These are phyloP conservation scores for Chrysemys picta DNA, from an alignment of 2,113 vertebrate genomes.

Conservation along the genomic window DNA sequence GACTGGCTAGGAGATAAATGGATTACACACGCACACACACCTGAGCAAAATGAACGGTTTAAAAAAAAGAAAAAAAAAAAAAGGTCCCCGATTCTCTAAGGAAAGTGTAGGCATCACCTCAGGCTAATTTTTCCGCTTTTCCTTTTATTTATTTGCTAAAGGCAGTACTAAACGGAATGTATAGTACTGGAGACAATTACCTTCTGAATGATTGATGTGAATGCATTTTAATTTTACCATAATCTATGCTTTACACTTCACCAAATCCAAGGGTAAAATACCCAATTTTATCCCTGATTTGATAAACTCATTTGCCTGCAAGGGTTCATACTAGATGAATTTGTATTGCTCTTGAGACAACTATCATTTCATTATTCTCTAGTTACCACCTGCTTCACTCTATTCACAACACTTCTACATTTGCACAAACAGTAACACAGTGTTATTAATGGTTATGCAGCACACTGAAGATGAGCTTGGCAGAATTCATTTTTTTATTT, in stretches of 20 bases:
- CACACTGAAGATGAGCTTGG: neutral
- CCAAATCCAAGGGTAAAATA: conserved; percentile 1
- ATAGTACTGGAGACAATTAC: neutral
- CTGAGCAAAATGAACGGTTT: conserved; percentile 9
- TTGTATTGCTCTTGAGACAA: conserved; percentile 16
- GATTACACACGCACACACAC: neutral
- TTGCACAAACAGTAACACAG: neutral
- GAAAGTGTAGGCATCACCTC: conserved; percentile 8
- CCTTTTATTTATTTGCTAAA: conserved; percentile 27
- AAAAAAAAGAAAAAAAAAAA: neutral
- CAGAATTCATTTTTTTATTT: too few relatives aligned
- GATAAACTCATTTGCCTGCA: neutral
- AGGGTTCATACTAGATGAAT: conserved; percentile 27
- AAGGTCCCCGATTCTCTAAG: neutral
- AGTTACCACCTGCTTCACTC: neutral
- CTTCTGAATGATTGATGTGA: conserved; percentile 9
- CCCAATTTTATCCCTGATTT: neutral
- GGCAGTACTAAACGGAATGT: neutral
- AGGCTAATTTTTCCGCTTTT: conserved; percentile 1
- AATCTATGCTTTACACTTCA: neutral
- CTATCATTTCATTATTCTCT: neutral
- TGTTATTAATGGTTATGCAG: neutral
- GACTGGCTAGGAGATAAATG: neutral
- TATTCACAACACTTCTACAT: conserved; percentile 4
- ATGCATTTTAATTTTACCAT: neutral